A percentile compares a stretch with the other conserved stretches of the same genome.
phyloP scores from a whole-genome alignment of 92 coral and sea anemone species.

The Galaxea fascicularis region DNA sequence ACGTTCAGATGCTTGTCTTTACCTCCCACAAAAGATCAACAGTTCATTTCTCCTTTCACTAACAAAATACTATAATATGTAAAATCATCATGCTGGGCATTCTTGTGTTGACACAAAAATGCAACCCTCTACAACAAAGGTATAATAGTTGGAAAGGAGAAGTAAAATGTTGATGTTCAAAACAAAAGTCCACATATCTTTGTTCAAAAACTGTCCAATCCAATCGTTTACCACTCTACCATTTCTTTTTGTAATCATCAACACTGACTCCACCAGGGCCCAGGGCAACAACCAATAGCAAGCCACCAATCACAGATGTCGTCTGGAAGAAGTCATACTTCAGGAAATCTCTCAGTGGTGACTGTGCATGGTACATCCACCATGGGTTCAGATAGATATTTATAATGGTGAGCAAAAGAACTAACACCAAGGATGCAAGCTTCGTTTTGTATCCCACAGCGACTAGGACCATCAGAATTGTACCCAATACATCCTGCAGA shows the following conservation, averaged over 20 bases:
- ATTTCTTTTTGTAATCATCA: constrained; percentile 98
- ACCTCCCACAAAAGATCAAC: not conserved
- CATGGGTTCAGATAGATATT: constrained; percentile 95
- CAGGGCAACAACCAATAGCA: constrained; percentile 93
- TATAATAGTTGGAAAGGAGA: not conserved
- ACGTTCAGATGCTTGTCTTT: no score
- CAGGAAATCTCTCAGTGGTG: constrained; percentile 98
- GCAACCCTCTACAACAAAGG: not conserved
- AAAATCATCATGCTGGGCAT: not conserved
- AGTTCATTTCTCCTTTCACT: not conserved
- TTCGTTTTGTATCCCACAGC: constrained; percentile 97
- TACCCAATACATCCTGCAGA: constrained; percentile 85
- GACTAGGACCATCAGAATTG: constrained; percentile 91
- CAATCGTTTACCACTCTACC: constrained; percentile 60
- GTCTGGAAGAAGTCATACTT: constrained; percentile 99
- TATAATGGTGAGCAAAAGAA: constrained; percentile 77
- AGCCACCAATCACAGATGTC: constrained; percentile 97
- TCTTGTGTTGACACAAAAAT: not conserved
- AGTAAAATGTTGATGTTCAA: not conserved
- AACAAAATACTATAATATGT: not conserved
- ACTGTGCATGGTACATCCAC: constrained; percentile 93
- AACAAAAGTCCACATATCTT: not conserved
- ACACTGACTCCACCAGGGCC: constrained; percentile 99
- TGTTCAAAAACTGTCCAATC: constrained; percentile 12
- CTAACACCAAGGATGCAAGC: constrained; percentile 92